Evolutionary conservation across 2,888 invertebrate species (phyloP).

Genomic region (Ennomos erosarius): DNA sequence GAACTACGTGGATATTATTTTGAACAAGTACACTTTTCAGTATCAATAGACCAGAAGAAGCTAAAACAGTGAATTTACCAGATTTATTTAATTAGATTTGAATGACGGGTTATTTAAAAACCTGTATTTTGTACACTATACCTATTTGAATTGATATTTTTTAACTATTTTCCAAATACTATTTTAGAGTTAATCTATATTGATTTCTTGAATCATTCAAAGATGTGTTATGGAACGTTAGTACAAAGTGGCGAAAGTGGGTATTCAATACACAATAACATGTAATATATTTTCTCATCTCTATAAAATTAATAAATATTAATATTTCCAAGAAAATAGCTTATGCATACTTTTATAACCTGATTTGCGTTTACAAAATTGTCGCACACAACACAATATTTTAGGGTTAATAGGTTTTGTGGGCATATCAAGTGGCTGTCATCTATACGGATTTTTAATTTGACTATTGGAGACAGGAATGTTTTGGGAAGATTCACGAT

Average conservation of each 20-base stretch:
- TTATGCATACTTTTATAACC: neutral
- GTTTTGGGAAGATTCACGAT: slow-evolving; percentile 20
- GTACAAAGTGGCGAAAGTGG: slow-evolving; percentile 53
- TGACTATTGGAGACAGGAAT: slow-evolving; percentile 15
- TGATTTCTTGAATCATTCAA: slow-evolving; percentile 53
- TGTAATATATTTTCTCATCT: neutral
- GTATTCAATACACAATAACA: slow-evolving; percentile 32
- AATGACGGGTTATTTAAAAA: slow-evolving; percentile 57
- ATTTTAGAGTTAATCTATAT: slow-evolving; percentile 57
- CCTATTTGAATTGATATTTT: slow-evolving; percentile 51
- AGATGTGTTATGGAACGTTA: slow-evolving; percentile 49
- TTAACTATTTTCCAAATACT: slow-evolving; percentile 44
- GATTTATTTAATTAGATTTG: slow-evolving; percentile 51
- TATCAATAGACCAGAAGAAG: slow-evolving; percentile 65
- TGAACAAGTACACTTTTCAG: slow-evolving; percentile 31
- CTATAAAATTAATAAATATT: neutral
- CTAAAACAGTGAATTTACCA: slow-evolving; percentile 54
- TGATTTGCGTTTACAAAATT: neutral
- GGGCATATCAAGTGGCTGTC: slow-evolving; percentile 13
- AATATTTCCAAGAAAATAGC: neutral
- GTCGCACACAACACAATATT: slow-evolving; percentile 6
- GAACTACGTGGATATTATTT: slow-evolving; percentile 44
- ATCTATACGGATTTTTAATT: slow-evolving; percentile 2
- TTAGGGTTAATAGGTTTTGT: slow-evolving; percentile 2
- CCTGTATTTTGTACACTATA: slow-evolving; percentile 49